phyloP scores from a whole-genome alignment of 2,797 vertebrate genomes.

The Rhincodon typus region DNA sequence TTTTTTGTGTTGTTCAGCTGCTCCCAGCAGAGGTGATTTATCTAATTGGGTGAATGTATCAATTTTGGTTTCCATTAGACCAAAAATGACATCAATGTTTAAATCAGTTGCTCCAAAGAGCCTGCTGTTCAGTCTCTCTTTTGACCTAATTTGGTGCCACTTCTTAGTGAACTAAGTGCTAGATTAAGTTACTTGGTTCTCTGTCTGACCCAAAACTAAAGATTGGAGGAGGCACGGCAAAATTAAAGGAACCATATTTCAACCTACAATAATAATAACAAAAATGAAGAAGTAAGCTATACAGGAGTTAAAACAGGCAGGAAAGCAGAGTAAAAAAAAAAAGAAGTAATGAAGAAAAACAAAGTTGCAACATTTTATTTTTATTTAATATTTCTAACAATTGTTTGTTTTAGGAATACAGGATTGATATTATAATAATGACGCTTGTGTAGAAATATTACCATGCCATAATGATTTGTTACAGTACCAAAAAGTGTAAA shows the following conservation, averaged over 20 bases:
- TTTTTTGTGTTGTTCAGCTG: neutral
- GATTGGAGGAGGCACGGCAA: neutral
- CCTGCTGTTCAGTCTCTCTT: neutral
- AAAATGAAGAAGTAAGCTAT: neutral
- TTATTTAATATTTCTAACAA: neutral
- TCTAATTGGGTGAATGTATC: constrained; percentile 8
- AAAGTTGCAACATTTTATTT: neutral
- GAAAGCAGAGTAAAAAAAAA: neutral
- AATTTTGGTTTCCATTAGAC: constrained; percentile 2
- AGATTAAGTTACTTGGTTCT: neutral
- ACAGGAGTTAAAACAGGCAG: neutral
- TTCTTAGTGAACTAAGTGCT: neutral
- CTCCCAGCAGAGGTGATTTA: neutral
- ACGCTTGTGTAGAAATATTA: neutral
- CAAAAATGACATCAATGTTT: constrained; percentile 17
- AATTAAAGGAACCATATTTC: neutral
- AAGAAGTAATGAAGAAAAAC: neutral
- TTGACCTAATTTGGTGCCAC: constrained; percentile 22
- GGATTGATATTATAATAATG: neutral
- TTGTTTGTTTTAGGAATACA: neutral
- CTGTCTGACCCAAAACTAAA: neutral
- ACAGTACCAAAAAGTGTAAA: neutral
- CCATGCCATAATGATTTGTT: neutral
- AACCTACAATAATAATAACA: neutral
- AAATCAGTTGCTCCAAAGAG: neutral